Percentiles rank a stretch among this genome's conserved stretches.
Evolutionary conservation across 2,888 invertebrate genomes (phyloP).

Genomic region (Hydroisotoma schaefferi): DNA sequence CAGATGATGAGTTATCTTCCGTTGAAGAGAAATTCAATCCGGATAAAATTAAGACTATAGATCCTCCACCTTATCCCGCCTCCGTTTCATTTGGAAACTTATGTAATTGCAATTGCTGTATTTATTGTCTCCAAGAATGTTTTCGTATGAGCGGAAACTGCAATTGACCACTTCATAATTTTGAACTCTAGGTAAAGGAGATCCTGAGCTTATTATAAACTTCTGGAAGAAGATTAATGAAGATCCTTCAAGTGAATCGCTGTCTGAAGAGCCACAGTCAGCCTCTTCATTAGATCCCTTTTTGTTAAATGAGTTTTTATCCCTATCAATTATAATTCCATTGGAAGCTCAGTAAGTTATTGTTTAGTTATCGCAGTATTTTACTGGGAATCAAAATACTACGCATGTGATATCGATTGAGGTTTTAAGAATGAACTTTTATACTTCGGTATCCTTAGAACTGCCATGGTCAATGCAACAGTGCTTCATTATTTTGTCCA

Average conservation of each 20-base stretch:
- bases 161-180: too few species aligned
- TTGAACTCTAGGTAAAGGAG: too few species aligned
- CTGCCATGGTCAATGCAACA: constrained; percentile 38
- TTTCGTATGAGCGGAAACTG: too few species aligned
- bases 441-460: too few species aligned
- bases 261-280: background rate
- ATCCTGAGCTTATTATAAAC: too few species aligned
- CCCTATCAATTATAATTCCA: constrained; percentile 37
- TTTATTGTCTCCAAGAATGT: background rate
- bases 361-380: background rate
- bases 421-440: too few species aligned
- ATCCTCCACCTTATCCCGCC: constrained; percentile 22
- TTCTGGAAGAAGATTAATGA: too few species aligned
- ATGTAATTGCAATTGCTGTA: background rate
- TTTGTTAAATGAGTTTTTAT: constrained; percentile 34
- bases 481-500: constrained; percentile 43
- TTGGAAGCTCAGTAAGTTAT: constrained; percentile 33
- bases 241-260: too few species aligned
- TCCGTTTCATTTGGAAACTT: background rate
- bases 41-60: constrained; percentile 20
- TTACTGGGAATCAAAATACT: too few species aligned
- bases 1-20: too few species aligned
- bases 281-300: constrained; percentile 16
- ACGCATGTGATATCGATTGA: too few species aligned
- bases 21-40: constrained; percentile 36